Evolutionary conservation across 1,140 invertebrate species (phyloP), one percentile per base, ranked within the genome.

Genomic region (Drosophila ananassae): DNA sequence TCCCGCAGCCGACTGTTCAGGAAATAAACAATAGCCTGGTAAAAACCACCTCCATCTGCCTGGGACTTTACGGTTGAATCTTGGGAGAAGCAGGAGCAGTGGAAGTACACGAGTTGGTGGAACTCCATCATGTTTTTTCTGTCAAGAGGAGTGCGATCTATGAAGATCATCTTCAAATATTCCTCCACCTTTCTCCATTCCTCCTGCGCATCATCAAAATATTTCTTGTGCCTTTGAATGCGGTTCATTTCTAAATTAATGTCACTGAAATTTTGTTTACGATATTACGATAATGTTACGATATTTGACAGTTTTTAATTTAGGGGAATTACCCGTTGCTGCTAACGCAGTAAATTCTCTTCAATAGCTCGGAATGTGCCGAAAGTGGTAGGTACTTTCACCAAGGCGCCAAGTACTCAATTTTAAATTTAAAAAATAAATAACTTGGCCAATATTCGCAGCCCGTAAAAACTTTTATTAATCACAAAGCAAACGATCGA

Each of bases 131-230:
- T 10, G 10, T 48, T 9, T 1, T 13, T 28, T 3, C 24, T 0
- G 3, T 13, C 6, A 21, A 63, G 8, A 9, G 58, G 17, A 13
- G 13, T 39, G 12, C 32, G 6, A 1, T 51, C 6, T 2, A 51
- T 25, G 7, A 63, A 66, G 32, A 66, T 41, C 32, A 39, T 22
- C 8, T 62, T 17, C 12, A 66, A 7, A n/a, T 39, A 30, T 2
- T 1, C 1, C 0, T 1, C 5, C 8, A 22, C 30, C 9, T 17
- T 62, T 0, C 8, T n/a, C 62, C 57, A 62, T 12, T 39, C 2
- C 9, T 4, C 24, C 3, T 13, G 9, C n/a, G 62, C 21, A 12
- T 10, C 7, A 7, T 30, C 12, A 1, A 0, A 4, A 9, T 25
- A 13, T 30, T 3, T 1, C n/a, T 3, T 9, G 1, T 8, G 17